Evolutionary conservation across 2,888 invertebrate species (phyloP).

Genomic region (Odontothrips loti): DNA sequence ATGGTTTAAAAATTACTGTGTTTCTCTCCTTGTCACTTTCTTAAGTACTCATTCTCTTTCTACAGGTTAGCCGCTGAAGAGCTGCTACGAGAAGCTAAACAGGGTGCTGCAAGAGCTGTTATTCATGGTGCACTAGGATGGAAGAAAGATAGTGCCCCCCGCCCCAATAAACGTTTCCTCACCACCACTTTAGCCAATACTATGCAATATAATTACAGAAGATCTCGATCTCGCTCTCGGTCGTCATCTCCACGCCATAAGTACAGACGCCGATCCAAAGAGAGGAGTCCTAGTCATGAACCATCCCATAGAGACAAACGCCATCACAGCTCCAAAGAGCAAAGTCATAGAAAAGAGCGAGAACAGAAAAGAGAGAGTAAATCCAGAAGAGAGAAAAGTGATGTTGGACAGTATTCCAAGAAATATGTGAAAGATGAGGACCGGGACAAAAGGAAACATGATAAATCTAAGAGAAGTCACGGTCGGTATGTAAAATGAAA

Average conservation of each 20-base stretch:
- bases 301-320: not conserved
- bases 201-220: not conserved
- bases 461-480: not conserved
- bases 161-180: not conserved
- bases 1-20: not conserved
- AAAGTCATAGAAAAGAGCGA: not conserved
- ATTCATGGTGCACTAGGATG: not conserved
- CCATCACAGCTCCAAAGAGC: not conserved
- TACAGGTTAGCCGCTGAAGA: constrained; percentile 8
- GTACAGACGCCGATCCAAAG: not conserved
- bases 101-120: constrained; percentile 8
- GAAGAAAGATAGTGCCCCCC: not conserved
- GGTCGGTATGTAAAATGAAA: not conserved
- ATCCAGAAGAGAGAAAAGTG: not conserved
- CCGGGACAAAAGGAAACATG: not conserved
- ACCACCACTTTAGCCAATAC: not conserved
- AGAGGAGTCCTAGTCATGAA: not conserved
- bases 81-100: not conserved
- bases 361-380: not conserved
- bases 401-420: not conserved
- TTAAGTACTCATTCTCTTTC: not conserved
- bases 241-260: not conserved
- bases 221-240: not conserved
- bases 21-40: not conserved
- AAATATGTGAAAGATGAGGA: not conserved